phyloP scores from a whole-genome alignment of 2,888 invertebrate species.

The Oasisia sp. region DNA sequence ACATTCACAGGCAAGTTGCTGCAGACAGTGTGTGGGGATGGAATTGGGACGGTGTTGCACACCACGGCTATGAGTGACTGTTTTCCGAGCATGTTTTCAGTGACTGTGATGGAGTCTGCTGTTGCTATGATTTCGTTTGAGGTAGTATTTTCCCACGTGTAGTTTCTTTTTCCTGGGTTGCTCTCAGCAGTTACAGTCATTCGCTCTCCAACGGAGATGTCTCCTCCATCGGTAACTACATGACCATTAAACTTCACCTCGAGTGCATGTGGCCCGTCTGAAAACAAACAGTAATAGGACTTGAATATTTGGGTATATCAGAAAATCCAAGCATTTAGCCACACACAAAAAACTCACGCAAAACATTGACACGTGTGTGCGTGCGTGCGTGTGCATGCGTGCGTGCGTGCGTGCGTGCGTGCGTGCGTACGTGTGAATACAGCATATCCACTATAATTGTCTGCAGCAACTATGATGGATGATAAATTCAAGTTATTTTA shows the following conservation, averaged over 20 bases:
- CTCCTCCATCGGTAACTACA: neutral
- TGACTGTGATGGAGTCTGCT: conserved; percentile 18
- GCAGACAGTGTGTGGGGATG: conserved; percentile 14
- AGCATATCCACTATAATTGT: no score
- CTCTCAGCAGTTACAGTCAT: conserved; percentile 3
- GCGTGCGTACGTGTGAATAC: no score
- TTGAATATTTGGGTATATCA: neutral
- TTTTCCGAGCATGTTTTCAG: conserved; percentile 19
- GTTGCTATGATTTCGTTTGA: conserved; percentile 9
- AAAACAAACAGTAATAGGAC: neutral
- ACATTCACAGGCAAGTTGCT: neutral
- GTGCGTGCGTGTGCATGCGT: no score
- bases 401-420: no score
- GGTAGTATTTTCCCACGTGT: neutral
- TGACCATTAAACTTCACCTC: neutral
- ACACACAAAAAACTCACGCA: no score
- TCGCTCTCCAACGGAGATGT: neutral
- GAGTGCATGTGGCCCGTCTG: neutral
- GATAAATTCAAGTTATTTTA: no score
- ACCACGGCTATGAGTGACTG: conserved; percentile 18
- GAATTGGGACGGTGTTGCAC: neutral
- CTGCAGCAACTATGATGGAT: no score
- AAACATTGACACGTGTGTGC: no score
- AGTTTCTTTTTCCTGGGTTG: conserved; percentile 21
- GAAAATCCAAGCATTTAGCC: neutral